Conservation (phyloP, 2,113 vertebrate species). For the Scartelaos histophorus region DNA sequence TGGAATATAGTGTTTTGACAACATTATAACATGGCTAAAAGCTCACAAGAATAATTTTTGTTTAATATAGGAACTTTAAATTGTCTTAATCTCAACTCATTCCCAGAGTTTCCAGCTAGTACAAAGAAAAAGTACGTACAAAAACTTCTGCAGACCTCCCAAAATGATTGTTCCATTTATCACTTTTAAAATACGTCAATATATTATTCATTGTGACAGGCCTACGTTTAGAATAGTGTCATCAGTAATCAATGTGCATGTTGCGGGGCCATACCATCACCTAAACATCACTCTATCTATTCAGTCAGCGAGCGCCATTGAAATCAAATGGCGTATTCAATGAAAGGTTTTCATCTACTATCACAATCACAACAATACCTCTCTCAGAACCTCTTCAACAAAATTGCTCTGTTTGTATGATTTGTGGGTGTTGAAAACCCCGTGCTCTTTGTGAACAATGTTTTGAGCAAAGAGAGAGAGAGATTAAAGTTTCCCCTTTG, state of each 20-base stretch:
- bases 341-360: neutral
- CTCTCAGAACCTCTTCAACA: slow-evolving; percentile 1
- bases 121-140: no score
- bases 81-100: no score
- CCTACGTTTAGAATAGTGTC: slow-evolving; percentile 57
- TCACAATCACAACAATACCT: slow-evolving; percentile 5
- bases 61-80: no score
- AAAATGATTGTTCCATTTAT: no score
- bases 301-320: slow-evolving; percentile 3
- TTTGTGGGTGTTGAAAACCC: slow-evolving; percentile 34
- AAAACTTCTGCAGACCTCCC: no score
- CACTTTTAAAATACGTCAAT: no score
- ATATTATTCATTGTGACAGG: no score
- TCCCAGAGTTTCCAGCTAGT: no score
- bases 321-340: neutral
- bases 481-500: slow-evolving; percentile 19
- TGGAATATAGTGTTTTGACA: no score
- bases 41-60: no score
- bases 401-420: slow-evolving; percentile 42
- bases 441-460: slow-evolving; percentile 32
- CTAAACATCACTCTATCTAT: slow-evolving; percentile 7
- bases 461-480: slow-evolving; percentile 24
- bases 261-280: slow-evolving; percentile 43
- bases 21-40: no score
- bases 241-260: slow-evolving; percentile 58